phyloP scores from a whole-genome alignment of 2,797 vertebrate genomes.

The Pipistrellus pipistrellus region DNA sequence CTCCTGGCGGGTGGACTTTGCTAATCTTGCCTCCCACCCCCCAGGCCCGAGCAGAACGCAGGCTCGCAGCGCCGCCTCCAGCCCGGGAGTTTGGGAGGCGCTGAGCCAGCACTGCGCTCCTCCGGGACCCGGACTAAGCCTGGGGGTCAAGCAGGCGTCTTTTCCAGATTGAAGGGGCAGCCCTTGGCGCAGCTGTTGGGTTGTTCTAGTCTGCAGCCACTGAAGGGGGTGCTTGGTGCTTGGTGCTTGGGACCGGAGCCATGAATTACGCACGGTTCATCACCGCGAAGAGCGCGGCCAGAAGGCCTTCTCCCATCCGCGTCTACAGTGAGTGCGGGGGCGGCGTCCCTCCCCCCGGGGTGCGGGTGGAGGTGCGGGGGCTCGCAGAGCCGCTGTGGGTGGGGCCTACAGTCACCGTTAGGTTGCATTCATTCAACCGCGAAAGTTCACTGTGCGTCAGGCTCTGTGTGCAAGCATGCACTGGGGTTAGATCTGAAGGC shows the following conservation, averaged over 20 bases:
- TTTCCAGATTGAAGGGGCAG: fast-evolving
- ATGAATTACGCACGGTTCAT: conserved; percentile 97
- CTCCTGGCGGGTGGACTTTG: fast-evolving
- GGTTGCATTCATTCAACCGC: neutral
- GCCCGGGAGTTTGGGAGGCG: fast-evolving
- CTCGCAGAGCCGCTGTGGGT: neutral
- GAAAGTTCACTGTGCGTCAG: fast-evolving
- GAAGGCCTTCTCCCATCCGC: conserved; percentile 93
- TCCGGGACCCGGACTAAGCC: no score
- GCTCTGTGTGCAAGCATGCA: neutral
- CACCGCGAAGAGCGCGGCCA: conserved; percentile 93
- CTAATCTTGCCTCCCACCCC: fast-evolving
- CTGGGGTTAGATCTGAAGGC: fast-evolving
- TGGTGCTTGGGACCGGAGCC: conserved; percentile 27
- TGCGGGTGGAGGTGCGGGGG: neutral
- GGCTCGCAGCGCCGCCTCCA: neutral
- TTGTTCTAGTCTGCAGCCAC: neutral
- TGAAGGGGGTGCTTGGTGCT: conserved; percentile 20
- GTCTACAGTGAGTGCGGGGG: conserved; percentile 91
- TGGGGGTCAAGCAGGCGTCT: fast-evolving
- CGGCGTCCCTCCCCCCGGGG: neutral
- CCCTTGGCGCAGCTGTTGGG: fast-evolving
- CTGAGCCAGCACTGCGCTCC: fast-evolving
- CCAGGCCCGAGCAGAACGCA: no score
- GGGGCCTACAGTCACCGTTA: no score